Percentiles rank a stretch among this genome's conserved stretches.
Conservation (phyloP, 2,888 invertebrate species). For the Aquatica leii region DNA sequence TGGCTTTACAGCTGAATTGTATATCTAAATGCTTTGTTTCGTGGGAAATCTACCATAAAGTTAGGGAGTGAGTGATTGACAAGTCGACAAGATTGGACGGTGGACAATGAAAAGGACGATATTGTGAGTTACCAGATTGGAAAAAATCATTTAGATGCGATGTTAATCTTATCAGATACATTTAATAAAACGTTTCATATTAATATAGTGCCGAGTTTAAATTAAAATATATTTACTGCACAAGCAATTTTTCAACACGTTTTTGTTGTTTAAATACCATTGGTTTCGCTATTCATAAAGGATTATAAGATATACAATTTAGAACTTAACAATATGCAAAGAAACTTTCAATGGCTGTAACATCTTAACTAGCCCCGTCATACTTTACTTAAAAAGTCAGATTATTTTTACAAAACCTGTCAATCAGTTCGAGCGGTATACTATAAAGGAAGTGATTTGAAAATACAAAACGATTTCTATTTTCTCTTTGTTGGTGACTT, state of each 20-base stretch:
- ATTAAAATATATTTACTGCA: too few species aligned
- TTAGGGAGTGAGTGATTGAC: constrained; percentile 17
- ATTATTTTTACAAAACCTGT: neutral
- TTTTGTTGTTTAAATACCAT: too few species aligned
- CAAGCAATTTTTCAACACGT: too few species aligned
- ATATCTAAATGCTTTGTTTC: constrained; percentile 1
- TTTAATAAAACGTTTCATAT: too few species aligned
- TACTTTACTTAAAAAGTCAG: constrained; percentile 3
- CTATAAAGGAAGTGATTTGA: neutral
- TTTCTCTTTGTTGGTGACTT: neutral
- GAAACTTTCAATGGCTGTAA: too few species aligned
- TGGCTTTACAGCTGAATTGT: neutral
- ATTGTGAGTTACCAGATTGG: constrained; percentile 4
- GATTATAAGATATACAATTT: too few species aligned
- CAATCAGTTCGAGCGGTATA: neutral
- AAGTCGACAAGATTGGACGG: constrained; percentile 6
- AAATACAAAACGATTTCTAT: neutral
- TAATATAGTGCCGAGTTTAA: too few species aligned
- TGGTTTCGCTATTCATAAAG: too few species aligned
- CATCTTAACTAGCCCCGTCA: neutral
- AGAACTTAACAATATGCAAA: too few species aligned
- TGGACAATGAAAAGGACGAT: constrained; percentile 12
- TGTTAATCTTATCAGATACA: too few species aligned
- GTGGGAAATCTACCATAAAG: constrained; percentile 9
- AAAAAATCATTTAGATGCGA: constrained; percentile 9